Base-by-base conservation (phyloP, 2,888 invertebrate genomes). In the Lysandra coridon region DNA sequence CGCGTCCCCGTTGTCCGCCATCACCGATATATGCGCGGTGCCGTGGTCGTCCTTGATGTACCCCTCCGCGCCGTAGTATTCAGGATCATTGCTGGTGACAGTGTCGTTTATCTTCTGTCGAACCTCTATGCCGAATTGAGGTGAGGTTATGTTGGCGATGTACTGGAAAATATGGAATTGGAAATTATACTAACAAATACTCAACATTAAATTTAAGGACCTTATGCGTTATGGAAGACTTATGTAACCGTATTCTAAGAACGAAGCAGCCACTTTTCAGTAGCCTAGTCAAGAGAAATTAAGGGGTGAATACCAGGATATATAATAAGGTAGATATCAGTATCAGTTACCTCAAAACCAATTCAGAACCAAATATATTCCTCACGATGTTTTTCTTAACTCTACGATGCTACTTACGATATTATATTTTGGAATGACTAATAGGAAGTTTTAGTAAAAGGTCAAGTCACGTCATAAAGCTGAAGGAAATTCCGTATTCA, bases 1-100 rank as follows among this genome's bases (percentile, higher is more conserved):
- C 0, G 99, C 99, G 87, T 99, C 98, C 0, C 99, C 99, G 87
- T 98, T 97, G 4, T 96, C 95, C 0, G 97, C 97, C 37, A 99
- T 89, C 73, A 99, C 96, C 0, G 98, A 97, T 53, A 98, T 95
- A 87, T 99, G 99, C 0, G 99, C 97, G 0, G 99, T 99, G 60
- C 99, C 99, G 73, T 96, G 95, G 85, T 97, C 96, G 0, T 95
- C 94, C 80, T 95, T 91, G 82, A 88, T 92, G 86, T 95, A 95
- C 80, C 92, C 91, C 0, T 94, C 87, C 0, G 96, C 97, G 0
- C 97, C 98, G 85, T 98, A 98, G 84, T 96, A 92, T 4, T 90
- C 86, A 0, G 96, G 94, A 87, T 96, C 94, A 80, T 95, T 92
- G 84, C 95, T 96, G 0, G 98, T 98, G 57, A 86, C 86, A 0